Conservation (phyloP, 2,888 invertebrate genomes). For the Epicampocera succincta region DNA sequence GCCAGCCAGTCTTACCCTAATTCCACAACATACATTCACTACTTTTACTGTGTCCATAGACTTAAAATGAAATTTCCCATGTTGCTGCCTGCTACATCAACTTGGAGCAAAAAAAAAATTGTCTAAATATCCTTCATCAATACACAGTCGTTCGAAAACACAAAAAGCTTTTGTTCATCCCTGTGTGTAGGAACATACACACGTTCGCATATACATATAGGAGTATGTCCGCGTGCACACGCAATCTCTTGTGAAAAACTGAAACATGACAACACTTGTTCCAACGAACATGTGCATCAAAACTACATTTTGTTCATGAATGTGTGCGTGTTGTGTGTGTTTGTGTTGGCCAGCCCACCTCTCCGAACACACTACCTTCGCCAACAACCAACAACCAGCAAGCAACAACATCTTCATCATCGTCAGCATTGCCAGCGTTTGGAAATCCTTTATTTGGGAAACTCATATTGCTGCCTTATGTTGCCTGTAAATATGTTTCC, state of each 20-base stretch:
- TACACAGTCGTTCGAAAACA: slow-evolving; percentile 72
- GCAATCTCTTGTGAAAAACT: slow-evolving; percentile 67
- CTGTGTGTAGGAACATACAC: too few species aligned
- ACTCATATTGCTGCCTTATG: slow-evolving; percentile 66
- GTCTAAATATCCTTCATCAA: slow-evolving; percentile 79
- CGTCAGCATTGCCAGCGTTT: slow-evolving; percentile 19
- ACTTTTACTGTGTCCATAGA: slow-evolving; percentile 54
- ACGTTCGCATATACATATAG: too few species aligned
- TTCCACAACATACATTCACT: neutral
- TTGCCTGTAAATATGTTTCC: slow-evolving; percentile 64
- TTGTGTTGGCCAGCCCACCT: slow-evolving; percentile 6
- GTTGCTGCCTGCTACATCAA: slow-evolving; percentile 48
- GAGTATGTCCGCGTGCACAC: slow-evolving; percentile 55
- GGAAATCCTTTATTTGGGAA: slow-evolving; percentile 49
- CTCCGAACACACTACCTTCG: neutral
- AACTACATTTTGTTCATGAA: slow-evolving; percentile 19
- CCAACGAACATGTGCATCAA: neutral
- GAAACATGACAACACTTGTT: neutral
- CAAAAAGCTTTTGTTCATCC: neutral
- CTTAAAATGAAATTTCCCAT: slow-evolving; percentile 30
- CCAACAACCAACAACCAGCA: neutral
- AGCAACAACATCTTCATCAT: slow-evolving; percentile 17
- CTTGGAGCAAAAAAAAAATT: slow-evolving; percentile 58
- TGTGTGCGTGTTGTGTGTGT: neutral
- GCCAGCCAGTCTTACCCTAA: slow-evolving; percentile 17